Base-by-base conservation (phyloP, 2,888 invertebrate species). In the Ochropacha duplaris region DNA sequence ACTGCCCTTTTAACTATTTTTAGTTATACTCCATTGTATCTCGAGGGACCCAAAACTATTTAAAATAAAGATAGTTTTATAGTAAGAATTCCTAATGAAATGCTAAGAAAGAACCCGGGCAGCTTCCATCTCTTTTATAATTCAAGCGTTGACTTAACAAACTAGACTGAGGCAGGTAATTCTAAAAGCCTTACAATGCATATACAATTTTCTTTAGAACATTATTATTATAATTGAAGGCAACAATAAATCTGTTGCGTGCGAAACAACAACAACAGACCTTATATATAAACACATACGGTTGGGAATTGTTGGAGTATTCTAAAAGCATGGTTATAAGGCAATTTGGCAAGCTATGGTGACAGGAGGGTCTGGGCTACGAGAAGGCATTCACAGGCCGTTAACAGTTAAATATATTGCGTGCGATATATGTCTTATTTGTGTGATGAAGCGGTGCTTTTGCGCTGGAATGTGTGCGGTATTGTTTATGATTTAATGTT, bases 301-400 rank as follows among this genome's bases (percentile, higher is more conserved):
- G 28, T 28, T 22, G 31, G 22, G 8, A 19, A 19, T 52, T 51
- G 9, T 51, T 51, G 31, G 16, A 2, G 16, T 39, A 16, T 16
- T 19, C 16, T n/a, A 44, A 44, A 44, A 19, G 44, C 44, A 19
- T 44, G 44, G 39, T 39, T 39, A 39, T 39, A 39, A 73, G 77
- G 80, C 80, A 81, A 81, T 84, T 85, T 84, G 81, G 81, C 81
- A 78, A 73, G 19, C 79, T 57, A 55, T 66, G 68, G 74, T 72
- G 76, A 76, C 76, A 74, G 73, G 78, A 72, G 73, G n/a, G n/a
- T n/a, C n/a, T n/a, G n/a, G n/a, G 69, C 66, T 75, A 66, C 66
- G 71, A 68, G 71, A 69, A 75, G 78, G 71, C 72, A 72, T 74
- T 72, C 74, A 67, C 72, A 71, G 72, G 69, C 73, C 73, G 74